Percentiles rank a stretch among this genome's conserved stretches.
Conservation (phyloP, 1,140 invertebrate species). For the Zaprionus africanus region DNA sequence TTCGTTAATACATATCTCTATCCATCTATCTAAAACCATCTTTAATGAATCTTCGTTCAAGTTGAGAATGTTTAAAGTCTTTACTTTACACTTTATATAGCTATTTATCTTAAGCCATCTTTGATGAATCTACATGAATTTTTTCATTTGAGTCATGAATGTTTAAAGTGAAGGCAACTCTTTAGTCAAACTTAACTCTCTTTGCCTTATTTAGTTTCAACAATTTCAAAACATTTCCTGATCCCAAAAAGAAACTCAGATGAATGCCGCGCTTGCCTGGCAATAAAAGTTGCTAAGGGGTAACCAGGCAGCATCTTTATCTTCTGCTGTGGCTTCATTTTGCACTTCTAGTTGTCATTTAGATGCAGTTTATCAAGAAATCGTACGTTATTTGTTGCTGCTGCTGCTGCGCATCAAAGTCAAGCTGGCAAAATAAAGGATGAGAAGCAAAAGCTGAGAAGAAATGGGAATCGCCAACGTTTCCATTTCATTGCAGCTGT, state of each 20-base stretch:
- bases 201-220: not conserved
- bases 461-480: slow-evolving; percentile 63
- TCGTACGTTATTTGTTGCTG: not conserved
- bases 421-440: slow-evolving; percentile 45
- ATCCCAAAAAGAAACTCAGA: not conserved
- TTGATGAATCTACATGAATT: too few species aligned
- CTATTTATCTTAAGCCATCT: too few species aligned
- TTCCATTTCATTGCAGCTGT: slow-evolving; percentile 74
- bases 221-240: not conserved
- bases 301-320: not conserved
- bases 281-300: not conserved
- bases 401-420: slow-evolving; percentile 37
- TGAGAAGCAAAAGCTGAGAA: slow-evolving; percentile 40
- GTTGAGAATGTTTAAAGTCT: too few species aligned
- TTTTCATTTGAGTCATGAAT: too few species aligned
- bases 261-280: slow-evolving; percentile 6
- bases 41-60: too few species aligned
- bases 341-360: slow-evolving; percentile 12
- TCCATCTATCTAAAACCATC: too few species aligned
- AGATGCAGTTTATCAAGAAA: slow-evolving; percentile 21
- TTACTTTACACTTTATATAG: too few species aligned
- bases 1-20: too few species aligned
- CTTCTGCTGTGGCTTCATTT: not conserved
- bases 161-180: not conserved
- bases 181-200: not conserved